Evolutionary conservation across 2,797 vertebrate species (phyloP).

Genomic region (Eurystomus glaucurus): DNA sequence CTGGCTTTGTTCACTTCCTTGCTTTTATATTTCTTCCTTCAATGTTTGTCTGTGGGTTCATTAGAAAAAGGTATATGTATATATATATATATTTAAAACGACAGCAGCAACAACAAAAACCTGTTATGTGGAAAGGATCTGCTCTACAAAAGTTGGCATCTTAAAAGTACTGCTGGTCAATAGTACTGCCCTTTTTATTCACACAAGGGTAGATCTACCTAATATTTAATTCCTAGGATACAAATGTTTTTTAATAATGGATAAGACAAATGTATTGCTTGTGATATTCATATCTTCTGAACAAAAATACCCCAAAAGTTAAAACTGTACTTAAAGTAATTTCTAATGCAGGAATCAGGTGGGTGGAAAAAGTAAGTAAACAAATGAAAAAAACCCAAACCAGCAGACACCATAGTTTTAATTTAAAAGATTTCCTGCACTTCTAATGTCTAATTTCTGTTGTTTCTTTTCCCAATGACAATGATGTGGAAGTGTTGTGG

Average conservation of each 20-base stretch:
- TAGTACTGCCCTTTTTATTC: neutral
- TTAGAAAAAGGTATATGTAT: neutral
- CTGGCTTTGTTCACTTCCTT: neutral
- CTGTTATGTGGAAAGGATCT: neutral
- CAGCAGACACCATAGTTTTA: neutral
- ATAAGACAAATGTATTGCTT: neutral
- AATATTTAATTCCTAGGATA: neutral
- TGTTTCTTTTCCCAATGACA: neutral
- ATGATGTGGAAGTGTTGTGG: neutral
- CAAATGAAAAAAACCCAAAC: neutral
- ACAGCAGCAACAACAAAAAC: accelerated
- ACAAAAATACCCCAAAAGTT: neutral
- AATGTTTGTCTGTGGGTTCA: neutral
- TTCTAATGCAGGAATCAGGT: neutral
- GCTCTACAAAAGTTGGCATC: neutral
- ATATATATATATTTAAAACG: neutral
- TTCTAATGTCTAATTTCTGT: neutral
- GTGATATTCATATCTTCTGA: neutral
- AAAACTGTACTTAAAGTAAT: neutral
- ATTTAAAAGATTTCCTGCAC: neutral
- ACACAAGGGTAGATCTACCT: neutral
- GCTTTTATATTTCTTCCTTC: neutral
- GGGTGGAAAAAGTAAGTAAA: neutral
- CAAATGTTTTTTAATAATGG: neutral
- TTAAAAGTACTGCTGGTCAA: neutral